Evolutionary conservation across 2,797 vertebrate species (phyloP), one percentile per base, ranked within the genome.

Genomic region (Amniataba percoides): DNA sequence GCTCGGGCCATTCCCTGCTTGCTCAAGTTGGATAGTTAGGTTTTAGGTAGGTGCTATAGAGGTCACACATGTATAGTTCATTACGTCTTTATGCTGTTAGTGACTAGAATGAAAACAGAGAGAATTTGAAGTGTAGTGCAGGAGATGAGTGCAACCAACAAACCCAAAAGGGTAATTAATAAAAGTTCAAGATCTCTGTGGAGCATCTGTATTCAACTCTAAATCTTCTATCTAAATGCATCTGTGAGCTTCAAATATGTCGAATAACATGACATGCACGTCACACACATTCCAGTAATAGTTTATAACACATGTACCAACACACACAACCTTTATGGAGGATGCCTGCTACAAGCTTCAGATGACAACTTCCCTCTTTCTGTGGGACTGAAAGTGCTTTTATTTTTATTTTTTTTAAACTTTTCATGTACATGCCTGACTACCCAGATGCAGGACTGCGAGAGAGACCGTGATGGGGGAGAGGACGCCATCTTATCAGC

Each of bases 401-500:
- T 95, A 95, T 94, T 95, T 96, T 95, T 96, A 94, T 95, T 95
- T 31, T 31, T n/a, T n/a, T n/a, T n/a, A n/a, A n/a, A 31, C 27
- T 31, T 31, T 95, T 95, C 92, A 95, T 88, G 88, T 94, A 94
- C 94, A 90, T 93, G 91, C 85, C 86, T 74, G 87, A 84, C 89
- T 87, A 92, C 94, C 95, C 78, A 94, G 93, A 89, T 93, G 93
- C 89, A 90, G 90, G 91, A 92, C 94, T 94, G 91, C 84, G 90
- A 94, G 91, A 94, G 91, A 79, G 85, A 93, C 87, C 45, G 83
- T 85, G 84, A 95, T 52, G 71, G 84, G 84, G 94, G 94, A 96
- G 96, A 95, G 95, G 93, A 94, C 92, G 92, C 93, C 96, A 96
- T 96, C 97, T 99, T 99, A 98, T 98, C 97, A 95, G 96, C 90